Base-by-base conservation (phyloP, 2,113 vertebrate genomes). In the Leptocoma aspasia region DNA sequence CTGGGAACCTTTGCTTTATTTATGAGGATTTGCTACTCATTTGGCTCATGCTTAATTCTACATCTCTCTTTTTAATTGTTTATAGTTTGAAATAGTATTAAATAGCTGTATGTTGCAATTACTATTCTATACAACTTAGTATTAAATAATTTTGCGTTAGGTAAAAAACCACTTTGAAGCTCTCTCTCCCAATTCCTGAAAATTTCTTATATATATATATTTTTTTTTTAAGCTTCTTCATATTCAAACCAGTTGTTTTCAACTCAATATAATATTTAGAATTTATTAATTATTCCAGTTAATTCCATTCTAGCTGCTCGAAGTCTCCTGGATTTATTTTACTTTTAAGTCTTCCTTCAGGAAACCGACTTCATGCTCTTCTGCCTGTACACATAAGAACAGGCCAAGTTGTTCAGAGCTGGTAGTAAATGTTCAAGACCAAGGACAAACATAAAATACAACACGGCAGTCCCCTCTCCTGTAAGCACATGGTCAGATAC, bases 251-350 rank as follows among this genome's bases (percentile, higher is more conserved):
- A 20, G 42, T 37, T 81, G 10, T 54, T 95, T 86, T 47, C 21
- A 81, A 24, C 27, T 59, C 33, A 39, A 1, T 50, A 26, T 6
- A 26, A 63, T 68, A 81, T 64, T 86, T 81, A 89, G 31, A 53
- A 83, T 28, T 89, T 71, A 64, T 61, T 86, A 83, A 90, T 52
- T 66, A 91, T 94, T 80, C 89, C 44, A 87, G 19, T 86, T 95
- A 82, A 86, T 89, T 84, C 44, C n/a, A 22, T 49, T 33, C 33
- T n/a, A 49, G 30, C 70, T 94, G 39, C 70, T 57, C 54, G 65
- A 89, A 86, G 18, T 16, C 53, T 72, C 39, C 30, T 73, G 41
- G 37, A 54, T 92, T 90, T 94, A 77, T 81, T 92, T 91, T 65
- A 35, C 37, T 83, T 78, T 90, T 56, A 92, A 86, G 15, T 68